Evolutionary conservation across 2,888 invertebrate genomes (phyloP), one percentile per base, ranked within the genome.

Genomic region (Drosophila percnosoma): DNA sequence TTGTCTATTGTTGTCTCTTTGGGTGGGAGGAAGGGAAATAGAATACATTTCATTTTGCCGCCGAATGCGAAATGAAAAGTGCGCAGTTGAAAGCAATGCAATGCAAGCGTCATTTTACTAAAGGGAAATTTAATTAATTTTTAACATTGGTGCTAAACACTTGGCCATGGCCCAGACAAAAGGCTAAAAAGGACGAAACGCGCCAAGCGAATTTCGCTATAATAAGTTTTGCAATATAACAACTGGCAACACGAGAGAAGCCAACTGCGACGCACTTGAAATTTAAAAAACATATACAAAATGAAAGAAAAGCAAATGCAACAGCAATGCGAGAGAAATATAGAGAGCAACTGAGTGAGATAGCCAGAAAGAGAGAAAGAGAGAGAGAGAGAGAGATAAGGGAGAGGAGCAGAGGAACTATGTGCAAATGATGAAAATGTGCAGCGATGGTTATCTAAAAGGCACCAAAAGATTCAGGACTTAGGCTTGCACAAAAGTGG

Each of bases 91-190:
- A 68, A 55, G 27, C 45, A 68, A n/a, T 34, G 45, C 48, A 55
- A 67, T 59, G 76, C 52, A 68, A 80, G 62, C 64, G 64, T 42
- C 49, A 63, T 73, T 61, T 54, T 42, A 52, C 31, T 7, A 24
- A 55, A 73, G 62, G 68, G 31, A 80, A 74, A 76, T 87, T 90
- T 87, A 89, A 87, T 87, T 87, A 89, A 87, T 89, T 78, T 83
- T 84, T 73, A 78, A 82, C 77, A 72, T 78, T 82, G 78, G 75
- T 55, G 69, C 74, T 75, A 80, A 87, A 75, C 84, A 87, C 81
- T 83, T 73, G 68, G 68, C 48, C 68, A 57, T 57, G 49, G 70
- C 49, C 68, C 58, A 62, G 75, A 73, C 70, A 68, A 83, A 70
- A 72, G 64, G 63, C 58, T 59, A 72, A 71, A 51, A 49, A 24